Base-by-base conservation (phyloP, 2,888 invertebrate species). In the Eupsilia transversa region DNA sequence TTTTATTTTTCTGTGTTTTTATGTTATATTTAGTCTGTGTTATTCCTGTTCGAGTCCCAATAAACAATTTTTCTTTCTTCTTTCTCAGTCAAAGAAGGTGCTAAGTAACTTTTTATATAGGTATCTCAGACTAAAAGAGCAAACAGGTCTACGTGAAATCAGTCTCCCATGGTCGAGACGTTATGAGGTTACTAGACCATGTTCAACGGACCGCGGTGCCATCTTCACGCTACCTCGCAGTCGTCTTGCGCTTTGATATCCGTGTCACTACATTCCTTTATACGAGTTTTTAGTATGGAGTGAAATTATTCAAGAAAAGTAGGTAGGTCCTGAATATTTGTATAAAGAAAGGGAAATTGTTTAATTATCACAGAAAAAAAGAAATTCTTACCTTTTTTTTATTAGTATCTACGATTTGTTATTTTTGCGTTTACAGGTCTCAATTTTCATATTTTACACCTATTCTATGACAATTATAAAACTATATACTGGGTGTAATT, bases 171-270 rank as follows among this genome's bases (percentile, higher is more conserved):
- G n/a, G 35, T 12, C 3, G 30, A 74, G 74, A 57, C 10, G 33
- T 52, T 57, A 77, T 41, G 57, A 76, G 77, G 77, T 77, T 81
- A 75, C 64, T 64, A 59, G 77, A 46, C 27, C 81, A 64, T 59
- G 65, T 59, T 52, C 65, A 75, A 17, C 76, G 76, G 64, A 64
- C 81, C 77, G 57, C 59, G 30, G 75, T 17, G 63, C 27, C 65
- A 63, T 64, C 76, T 59, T 38, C 57, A 30, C 75, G 72, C 41
- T 41, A 41, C 49, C 79, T 27, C n/a, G 14, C 30, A 33, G 23
- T 23, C 49, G 30, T 57, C 41, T 49, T 20, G 17, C 43, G 6
- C 43, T 56, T 49, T 77, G 33, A 82, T 54, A 64, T 82, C 69
- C 38, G 57, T 76, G 59, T 52, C 64, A 52, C 64, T 35, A 59